Base-by-base conservation (phyloP, 2,797 vertebrate species). In the Bufotes viridis region DNA sequence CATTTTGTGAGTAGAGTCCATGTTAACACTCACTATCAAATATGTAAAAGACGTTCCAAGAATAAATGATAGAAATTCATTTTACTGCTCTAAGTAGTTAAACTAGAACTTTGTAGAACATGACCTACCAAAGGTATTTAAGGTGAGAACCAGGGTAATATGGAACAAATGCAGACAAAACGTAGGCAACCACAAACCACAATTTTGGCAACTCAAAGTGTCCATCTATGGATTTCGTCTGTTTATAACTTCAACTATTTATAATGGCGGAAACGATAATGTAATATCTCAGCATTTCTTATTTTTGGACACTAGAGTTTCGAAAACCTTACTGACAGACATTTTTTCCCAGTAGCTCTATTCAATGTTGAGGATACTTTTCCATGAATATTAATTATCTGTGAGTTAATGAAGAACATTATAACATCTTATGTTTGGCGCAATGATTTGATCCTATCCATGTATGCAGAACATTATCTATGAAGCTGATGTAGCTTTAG, bases 171-270 rank as follows among this genome's bases (percentile, higher is more conserved):
- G 72, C 61, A 85, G 83, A 76, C 72, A 85, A 61, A 84, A 42
- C 1, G 11, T 24, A 75, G 82, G 69, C 72, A 78, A 85, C 83
- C 72, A 85, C 72, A 85, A 85, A 85, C 58, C 83, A 85, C 55
- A 85, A 49, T 20, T 63, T 75, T 85, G 83, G 72, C 83, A 76
- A 78, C n/a, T 24, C 14, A 75, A 75, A n/a, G 69, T 75, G 70
- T 84, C 69, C 72, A 76, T 26, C 55, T 11, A 76, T 76, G 70
- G 15, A 76, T 76, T 61, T 58, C 74, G 15, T 51, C 42, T 20
- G 58, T 24, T 34, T 26, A 61, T 51, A 85, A 85, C 72, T 61
- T 53, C n/a, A 53, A 74, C 20, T 85, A 85, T 85, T 51, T 42
- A 22, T 63, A 24, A 63, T 60, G 76, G 20, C 20, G 58, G 72